Base-by-base conservation (phyloP, 30 jellyfish, hydroid and myxozoan species). In the Hydractinia symbiolongicarpus region DNA sequence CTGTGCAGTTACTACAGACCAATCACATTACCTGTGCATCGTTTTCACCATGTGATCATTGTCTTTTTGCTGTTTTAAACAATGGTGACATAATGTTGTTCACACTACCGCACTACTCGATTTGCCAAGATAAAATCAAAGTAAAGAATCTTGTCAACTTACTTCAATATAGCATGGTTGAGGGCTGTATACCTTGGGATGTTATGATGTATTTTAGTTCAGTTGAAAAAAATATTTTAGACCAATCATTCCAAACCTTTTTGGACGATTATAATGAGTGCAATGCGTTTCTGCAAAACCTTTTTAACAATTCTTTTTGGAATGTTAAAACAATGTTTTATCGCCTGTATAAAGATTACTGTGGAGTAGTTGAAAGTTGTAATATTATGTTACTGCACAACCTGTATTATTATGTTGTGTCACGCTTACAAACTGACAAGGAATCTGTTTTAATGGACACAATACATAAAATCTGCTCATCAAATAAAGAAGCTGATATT, bases 21-120 rank as follows among this genome's bases (percentile, higher is more conserved):
- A 88, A 87, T 50, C 55, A 75, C 20, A 72, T 84, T 9, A 13
- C 68, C n/a, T 50, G 81, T 77, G 61, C 88, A 9, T 61, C 73
- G 50, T 85, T 76, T 67, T 84, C 96, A 0, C 96, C 96, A 4
- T 54, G 84, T 79, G 95, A 89, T 52, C 85, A 87, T 52, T 81
- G 95, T 56, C 57, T 74, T 50, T 78, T 84, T 20, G 82, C 88
- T 1, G 30, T 89, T 14, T 61, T 95, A 6, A 86, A 81, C 50
- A 67, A 72, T 10, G 95, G 92, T n/a, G 84, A 84, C 55, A 52
- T 78, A 8, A 60, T 72, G 6, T 49, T 84, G 82, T 76, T 72
- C 40, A 77, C 72, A 6, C 72, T 70, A 6, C 55, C 85, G 8
- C 72, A 90, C 4, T 54, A 70, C 66, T 67, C 62, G 14, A 55